Conservation (phyloP, 1,140 invertebrate species). For the Condylostylus longicornis region DNA sequence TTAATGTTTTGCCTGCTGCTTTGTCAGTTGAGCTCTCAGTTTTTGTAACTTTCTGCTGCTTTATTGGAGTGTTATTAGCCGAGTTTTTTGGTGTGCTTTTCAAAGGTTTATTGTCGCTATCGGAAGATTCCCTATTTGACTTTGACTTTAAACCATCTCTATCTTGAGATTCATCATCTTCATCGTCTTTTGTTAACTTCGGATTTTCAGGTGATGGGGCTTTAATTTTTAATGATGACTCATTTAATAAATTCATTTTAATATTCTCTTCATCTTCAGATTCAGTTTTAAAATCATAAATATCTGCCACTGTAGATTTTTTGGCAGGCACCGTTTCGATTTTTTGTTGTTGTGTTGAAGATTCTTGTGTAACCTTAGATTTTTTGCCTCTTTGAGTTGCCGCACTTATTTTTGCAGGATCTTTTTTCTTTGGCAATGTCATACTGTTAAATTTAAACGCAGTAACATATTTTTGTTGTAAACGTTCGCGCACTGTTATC, state of each 20-base stretch:
- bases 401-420: background rate
- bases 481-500: background rate
- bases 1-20: background rate
- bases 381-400: background rate
- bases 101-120: conserved; percentile 25
- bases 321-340: conserved; percentile 7
- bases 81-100: conserved; percentile 6
- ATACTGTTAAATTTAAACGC: background rate
- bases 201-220: too few species aligned
- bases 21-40: conserved; percentile 5
- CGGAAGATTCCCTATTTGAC: conserved; percentile 22
- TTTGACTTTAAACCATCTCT: too few species aligned
- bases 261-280: conserved; percentile 29
- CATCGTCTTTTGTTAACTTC: background rate
- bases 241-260: conserved; percentile 20
- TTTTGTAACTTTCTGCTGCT: conserved; percentile 34
- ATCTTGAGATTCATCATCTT: background rate
- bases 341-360: conserved; percentile 7
- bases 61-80: conserved; percentile 25
- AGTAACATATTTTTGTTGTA: conserved; percentile 3
- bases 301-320: conserved; percentile 8
- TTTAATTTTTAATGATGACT: conserved; percentile 21
- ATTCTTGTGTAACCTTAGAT: conserved; percentile 7
- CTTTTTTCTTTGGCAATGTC: conserved; percentile 1
- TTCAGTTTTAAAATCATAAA: conserved; percentile 28